These are phyloP conservation scores for Terrapene triunguis DNA, from an alignment of 2,113 vertebrate species.

Conservation along the genomic window DNA sequence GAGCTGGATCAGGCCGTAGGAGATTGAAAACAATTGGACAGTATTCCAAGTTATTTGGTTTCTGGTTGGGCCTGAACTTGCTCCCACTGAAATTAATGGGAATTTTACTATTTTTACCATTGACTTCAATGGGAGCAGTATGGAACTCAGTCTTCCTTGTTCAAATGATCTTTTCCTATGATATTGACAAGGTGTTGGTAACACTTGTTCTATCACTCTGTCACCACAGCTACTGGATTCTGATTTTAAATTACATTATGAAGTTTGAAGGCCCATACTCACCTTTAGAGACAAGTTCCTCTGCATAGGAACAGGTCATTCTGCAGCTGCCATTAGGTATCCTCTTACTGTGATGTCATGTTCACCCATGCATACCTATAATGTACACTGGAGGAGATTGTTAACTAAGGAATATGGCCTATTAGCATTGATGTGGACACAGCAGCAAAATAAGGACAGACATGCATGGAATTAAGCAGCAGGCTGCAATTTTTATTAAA, in stretches of 20 bases:
- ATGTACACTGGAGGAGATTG: no score
- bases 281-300: neutral
- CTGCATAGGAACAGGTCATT: neutral
- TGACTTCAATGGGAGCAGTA: neutral
- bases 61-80: neutral
- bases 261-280: neutral
- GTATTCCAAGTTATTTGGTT: neutral
- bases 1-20: neutral
- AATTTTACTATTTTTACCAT: neutral
- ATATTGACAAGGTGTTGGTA: neutral
- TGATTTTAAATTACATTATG: neutral
- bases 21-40: neutral
- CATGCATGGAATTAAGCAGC: no score
- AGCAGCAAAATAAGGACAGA: no score
- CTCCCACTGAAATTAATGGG: neutral
- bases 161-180: neutral
- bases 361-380: no score
- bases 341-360: neutral
- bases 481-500: no score
- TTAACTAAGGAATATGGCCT: no score
- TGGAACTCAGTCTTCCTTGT: accelerated
- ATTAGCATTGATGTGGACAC: no score
- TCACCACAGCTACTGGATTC: neutral
- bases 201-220: neutral
- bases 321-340: neutral